Percentiles rank a stretch among this genome's conserved stretches.
These are phyloP conservation scores for Cydia splendana DNA, from an alignment of 1,140 invertebrate genomes.

Conservation along the genomic window DNA sequence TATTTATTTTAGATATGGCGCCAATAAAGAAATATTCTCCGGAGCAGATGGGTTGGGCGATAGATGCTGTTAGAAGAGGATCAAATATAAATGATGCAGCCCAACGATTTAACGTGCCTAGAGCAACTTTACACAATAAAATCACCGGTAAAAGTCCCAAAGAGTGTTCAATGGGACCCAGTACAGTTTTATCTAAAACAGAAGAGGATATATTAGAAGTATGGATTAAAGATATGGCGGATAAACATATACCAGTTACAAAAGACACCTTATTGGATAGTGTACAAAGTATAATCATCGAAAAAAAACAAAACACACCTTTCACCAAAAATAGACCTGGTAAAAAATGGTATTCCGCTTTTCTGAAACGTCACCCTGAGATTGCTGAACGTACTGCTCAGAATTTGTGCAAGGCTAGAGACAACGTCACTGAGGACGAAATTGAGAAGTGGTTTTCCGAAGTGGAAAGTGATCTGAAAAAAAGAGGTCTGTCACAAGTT, in stretches of 20 bases:
- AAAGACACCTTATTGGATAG: neutral
- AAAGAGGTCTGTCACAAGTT: neutral
- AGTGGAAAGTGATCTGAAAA: neutral
- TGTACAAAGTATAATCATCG: neutral
- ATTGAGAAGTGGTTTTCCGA: constrained; percentile 20
- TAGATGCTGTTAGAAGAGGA: too few relatives aligned
- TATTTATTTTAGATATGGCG: too few relatives aligned
- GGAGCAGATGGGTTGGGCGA: too few relatives aligned
- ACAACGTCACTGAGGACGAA: constrained; percentile 18
- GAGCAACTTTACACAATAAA: too few relatives aligned
- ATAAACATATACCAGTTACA: neutral
- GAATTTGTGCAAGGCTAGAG: constrained; percentile 13
- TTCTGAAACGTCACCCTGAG: neutral
- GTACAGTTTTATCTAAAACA: neutral
- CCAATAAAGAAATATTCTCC: too few relatives aligned
- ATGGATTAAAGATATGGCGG: neutral
- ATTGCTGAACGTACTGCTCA: neutral
- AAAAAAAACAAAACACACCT: neutral
- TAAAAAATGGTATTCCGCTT: neutral
- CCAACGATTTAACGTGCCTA: too few relatives aligned
- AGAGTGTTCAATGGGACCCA: neutral
- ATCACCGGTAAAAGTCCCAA: too few relatives aligned
- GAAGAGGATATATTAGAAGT: neutral
- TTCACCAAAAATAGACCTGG: neutral
- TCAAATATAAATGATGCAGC: too few relatives aligned